These are phyloP conservation scores for Drosophila mauritiana DNA, from an alignment of 1,140 invertebrate species.

Conservation along the genomic window DNA sequence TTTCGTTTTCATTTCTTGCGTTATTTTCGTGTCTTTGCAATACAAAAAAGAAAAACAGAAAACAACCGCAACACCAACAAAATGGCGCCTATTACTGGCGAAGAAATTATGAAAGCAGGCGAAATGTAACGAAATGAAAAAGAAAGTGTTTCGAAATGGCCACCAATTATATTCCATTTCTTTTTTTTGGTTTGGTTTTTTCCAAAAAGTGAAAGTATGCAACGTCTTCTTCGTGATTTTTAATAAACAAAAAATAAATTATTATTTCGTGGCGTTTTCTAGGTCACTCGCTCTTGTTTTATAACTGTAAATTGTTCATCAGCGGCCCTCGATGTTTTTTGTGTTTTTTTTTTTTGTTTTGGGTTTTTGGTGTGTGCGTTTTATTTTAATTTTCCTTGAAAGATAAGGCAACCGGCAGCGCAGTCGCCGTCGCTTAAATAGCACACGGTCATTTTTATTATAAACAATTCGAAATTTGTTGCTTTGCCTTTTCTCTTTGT, in stretches of 20 bases:
- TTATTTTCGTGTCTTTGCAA: conserved; percentile 82
- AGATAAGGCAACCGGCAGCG: conserved; percentile 69
- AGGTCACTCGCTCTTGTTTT: conserved; percentile 63
- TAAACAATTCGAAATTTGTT: conserved; percentile 77
- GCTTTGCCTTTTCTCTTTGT: conserved; percentile 26
- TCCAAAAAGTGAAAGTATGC: conserved; percentile 66
- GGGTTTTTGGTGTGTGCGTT: conserved; percentile 30
- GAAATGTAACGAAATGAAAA: conserved; percentile 51
- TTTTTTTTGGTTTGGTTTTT: neutral
- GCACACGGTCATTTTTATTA: conserved; percentile 84
- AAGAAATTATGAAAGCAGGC: conserved; percentile 80
- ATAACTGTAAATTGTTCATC: conserved; percentile 72
- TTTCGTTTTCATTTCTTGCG: conserved; percentile 84
- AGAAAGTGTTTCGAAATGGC: conserved; percentile 81
- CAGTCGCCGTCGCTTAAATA: conserved; percentile 71
- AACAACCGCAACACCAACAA: conserved; percentile 34
- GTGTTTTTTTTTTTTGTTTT: conserved; percentile 1
- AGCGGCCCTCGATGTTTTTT: conserved; percentile 34
- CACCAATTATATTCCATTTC: conserved; percentile 39
- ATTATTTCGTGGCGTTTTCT: conserved; percentile 61
- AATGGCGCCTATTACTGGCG: conserved; percentile 76
- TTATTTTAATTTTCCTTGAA: conserved; percentile 80
- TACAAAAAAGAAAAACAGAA: conserved; percentile 39
- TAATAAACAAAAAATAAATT: conserved; percentile 34
- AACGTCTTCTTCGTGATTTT: conserved; percentile 7